These are phyloP conservation scores for Brachyhypopomus occidentalis DNA, from an alignment of 2,113 vertebrate species.

Conservation along the genomic window DNA sequence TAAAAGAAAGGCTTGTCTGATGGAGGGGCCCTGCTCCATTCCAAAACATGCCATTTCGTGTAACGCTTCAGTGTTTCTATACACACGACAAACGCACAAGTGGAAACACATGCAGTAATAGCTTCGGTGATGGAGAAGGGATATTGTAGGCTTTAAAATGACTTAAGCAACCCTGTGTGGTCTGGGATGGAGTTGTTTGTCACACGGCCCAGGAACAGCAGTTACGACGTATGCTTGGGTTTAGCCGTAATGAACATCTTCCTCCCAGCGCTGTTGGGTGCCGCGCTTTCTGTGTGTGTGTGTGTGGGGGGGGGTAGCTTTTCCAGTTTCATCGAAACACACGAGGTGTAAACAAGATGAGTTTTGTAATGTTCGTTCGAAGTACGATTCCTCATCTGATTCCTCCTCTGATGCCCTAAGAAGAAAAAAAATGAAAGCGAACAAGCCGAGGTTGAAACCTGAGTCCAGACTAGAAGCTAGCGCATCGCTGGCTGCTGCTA, in stretches of 20 bases:
- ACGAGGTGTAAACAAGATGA: background rate
- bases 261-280: background rate
- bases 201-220: background rate
- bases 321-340: too few species aligned
- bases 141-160: conserved; percentile 5
- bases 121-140: conserved; percentile 36
- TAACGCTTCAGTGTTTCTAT: background rate
- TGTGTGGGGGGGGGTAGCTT: background rate
- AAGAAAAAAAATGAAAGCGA: background rate
- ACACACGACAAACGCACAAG: conserved; percentile 24
- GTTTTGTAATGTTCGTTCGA: background rate
- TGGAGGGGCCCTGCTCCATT: background rate
- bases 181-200: conserved; percentile 8
- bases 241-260: conserved; percentile 9
- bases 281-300: background rate
- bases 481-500: conserved; percentile 9
- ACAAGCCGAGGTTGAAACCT: conserved; percentile 7
- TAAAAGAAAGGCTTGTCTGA: conserved; percentile 8
- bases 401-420: background rate
- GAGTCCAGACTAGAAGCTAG: conserved; percentile 35
- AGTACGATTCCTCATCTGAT: background rate
- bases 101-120: conserved; percentile 39
- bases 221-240: background rate
- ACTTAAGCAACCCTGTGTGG: conserved; percentile 17
- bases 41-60: conserved; percentile 29